These are phyloP conservation scores for Calameuta filiformis DNA, from an alignment of 2,888 invertebrate species.

Conservation along the genomic window DNA sequence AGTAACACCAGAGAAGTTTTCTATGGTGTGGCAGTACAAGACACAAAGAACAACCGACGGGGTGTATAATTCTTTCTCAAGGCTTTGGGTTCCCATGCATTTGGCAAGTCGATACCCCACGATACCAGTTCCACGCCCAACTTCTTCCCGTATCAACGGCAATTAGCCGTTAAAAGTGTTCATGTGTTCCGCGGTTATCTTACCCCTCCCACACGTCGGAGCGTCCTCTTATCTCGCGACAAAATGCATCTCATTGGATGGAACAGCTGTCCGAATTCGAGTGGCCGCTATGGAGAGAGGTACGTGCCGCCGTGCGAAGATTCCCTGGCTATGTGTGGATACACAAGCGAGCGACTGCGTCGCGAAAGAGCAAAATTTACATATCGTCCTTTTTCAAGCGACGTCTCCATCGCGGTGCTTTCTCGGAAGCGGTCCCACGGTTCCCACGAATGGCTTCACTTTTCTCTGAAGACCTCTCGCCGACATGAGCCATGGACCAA, in stretches of 20 bases:
- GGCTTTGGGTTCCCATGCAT: slow-evolving; percentile 52
- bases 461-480: slow-evolving; percentile 51
- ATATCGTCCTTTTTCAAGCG: slow-evolving; percentile 35
- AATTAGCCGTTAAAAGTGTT: slow-evolving; percentile 56
- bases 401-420: slow-evolving; percentile 42
- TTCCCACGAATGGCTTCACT: slow-evolving; percentile 58
- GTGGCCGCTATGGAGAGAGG: slow-evolving; percentile 4
- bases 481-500: background rate
- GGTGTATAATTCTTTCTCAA: background rate
- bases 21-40: background rate
- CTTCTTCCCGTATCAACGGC: slow-evolving; percentile 41
- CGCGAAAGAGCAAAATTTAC: slow-evolving; percentile 47
- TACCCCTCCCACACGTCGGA: slow-evolving; percentile 44
- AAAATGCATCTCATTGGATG: slow-evolving; percentile 58
- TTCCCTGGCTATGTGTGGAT: background rate
- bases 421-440: slow-evolving; percentile 54
- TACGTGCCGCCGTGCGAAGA: slow-evolving; percentile 4
- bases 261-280: slow-evolving; percentile 47
- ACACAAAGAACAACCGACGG: background rate
- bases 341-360: slow-evolving; percentile 22
- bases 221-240: slow-evolving; percentile 52
- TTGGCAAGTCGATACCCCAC: slow-evolving; percentile 40
- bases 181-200: slow-evolving; percentile 40
- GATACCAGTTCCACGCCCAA: slow-evolving; percentile 24
- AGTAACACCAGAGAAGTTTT: background rate